Conservation (phyloP, 2,113 vertebrate species). For the Paedocypris sp. region DNA sequence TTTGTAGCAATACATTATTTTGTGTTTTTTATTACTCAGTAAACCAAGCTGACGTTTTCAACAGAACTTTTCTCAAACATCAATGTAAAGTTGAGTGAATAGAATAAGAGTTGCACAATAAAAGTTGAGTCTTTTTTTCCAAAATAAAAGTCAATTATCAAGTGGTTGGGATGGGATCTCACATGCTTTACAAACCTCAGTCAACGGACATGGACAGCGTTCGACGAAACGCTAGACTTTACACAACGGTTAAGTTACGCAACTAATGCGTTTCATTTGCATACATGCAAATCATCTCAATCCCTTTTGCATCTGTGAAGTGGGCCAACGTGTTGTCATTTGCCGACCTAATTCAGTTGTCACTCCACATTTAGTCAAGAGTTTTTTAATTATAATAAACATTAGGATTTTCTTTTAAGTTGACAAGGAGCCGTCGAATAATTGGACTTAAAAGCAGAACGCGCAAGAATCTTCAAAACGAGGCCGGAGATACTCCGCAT, state of each 20-base stretch:
- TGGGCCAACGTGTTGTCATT: conserved; percentile 66
- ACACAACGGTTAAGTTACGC: conserved; percentile 48
- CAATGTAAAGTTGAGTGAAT: too few species aligned
- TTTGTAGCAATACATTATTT: too few species aligned
- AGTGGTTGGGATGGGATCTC: too few species aligned
- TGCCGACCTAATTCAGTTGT: conserved; percentile 65
- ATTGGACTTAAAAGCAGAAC: conserved; percentile 52
- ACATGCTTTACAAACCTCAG: too few species aligned
- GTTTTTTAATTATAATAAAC: conserved; percentile 59
- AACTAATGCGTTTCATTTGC: conserved; percentile 58
- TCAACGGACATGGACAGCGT: too few species aligned
- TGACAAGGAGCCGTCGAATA: conserved; percentile 59
- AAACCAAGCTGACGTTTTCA: too few species aligned
- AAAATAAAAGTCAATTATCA: too few species aligned
- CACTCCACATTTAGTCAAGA: conserved; percentile 66
- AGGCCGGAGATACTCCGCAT: background rate
- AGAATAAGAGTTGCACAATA: too few species aligned
- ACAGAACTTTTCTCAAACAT: too few species aligned
- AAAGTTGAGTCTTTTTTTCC: too few species aligned
- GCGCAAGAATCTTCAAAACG: background rate
- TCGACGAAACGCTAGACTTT: conserved; percentile 21
- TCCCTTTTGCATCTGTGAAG: conserved; percentile 59
- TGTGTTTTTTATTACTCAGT: too few species aligned
- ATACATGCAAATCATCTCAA: conserved; percentile 60
- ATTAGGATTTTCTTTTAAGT: conserved; percentile 70